A percentile compares a stretch with the other conserved stretches of the same genome.
These are phyloP conservation scores for Epinephelus awoara DNA, from an alignment of 2,797 vertebrate species.

Conservation along the genomic window DNA sequence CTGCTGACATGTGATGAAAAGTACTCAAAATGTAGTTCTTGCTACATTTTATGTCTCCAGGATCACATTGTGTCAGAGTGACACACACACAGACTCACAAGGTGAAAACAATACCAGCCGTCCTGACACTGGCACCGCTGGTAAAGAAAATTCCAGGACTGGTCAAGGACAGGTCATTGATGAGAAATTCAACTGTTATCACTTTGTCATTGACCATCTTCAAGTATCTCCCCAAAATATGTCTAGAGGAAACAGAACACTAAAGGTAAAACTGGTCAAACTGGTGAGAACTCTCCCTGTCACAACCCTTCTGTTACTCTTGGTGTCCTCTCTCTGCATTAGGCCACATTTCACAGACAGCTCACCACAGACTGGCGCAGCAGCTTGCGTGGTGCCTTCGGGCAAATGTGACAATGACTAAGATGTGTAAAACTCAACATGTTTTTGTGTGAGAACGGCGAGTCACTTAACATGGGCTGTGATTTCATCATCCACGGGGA, in stretches of 20 bases:
- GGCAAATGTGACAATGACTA: conserved; percentile 54
- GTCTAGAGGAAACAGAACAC: background rate
- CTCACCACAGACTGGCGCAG: conserved; percentile 45
- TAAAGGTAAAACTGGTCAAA: too few species aligned
- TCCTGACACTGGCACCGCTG: too few species aligned
- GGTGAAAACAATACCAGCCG: too few species aligned
- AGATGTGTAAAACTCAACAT: conserved; percentile 48
- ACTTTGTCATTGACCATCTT: background rate
- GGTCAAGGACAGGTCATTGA: background rate
- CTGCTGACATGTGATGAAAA: too few species aligned
- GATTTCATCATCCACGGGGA: conserved; percentile 27
- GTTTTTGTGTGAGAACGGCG: conserved; percentile 34
- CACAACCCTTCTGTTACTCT: background rate
- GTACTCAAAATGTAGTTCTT: too few species aligned
- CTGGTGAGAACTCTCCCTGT: background rate
- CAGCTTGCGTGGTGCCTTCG: conserved; percentile 55
- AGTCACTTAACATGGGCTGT: conserved; percentile 23
- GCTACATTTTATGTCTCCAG: too few species aligned
- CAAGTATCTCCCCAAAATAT: background rate
- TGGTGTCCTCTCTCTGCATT: background rate
- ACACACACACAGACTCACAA: too few species aligned
- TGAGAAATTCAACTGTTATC: background rate
- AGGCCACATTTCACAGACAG: conserved; percentile 14
- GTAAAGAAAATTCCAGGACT: background rate
- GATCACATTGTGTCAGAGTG: too few species aligned